Base-by-base conservation (phyloP, 2,888 invertebrate species). In the Sesia bembeciformis region DNA sequence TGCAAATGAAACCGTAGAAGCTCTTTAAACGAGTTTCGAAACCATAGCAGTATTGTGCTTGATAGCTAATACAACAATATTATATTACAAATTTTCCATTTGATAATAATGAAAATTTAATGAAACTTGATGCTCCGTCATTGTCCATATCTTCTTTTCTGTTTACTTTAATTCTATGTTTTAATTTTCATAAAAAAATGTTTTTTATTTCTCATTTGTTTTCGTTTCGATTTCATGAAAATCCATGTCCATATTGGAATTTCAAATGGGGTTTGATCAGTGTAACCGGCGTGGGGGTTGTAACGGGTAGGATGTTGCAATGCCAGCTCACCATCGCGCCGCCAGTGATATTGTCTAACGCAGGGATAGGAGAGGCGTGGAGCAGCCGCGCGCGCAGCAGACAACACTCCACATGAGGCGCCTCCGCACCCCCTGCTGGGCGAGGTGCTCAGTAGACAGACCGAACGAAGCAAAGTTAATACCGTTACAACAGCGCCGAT, bases 391-490 rank as follows among this genome's bases (percentile, higher is more conserved):
- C 3, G 73, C 76, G 68, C 81, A 83, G 78, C 81, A 81, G 62
- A 68, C 81, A 53, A 90, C 93, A 66, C 90, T 92, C 63, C 93
- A 92, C 91, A 92, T 91, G 89, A 92, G 94, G 84, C 93, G 94
- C 73, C 93, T 95, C 82, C 93, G 94, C 88, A 93, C 94, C 77
- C 95, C 95, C 76, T 93, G 94, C 86, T 95, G 95, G 95, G 93
- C 94, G 88, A 92, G 94, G 91, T 93, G 93, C 89, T 91, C 91
- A 83, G 90, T 91, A 84, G 89, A 91, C 87, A 91, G 91, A 91
- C 90, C 91, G 82, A 90, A 90, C 84, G 91, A 91, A 91, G 90
- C 90, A 87, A 90, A 91, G 91, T 91, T 91, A 90, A 90, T 90
- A 89, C 85, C 81, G 84, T 81, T 81, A 84, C 81, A 81, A 70